These are phyloP conservation scores for Eristalis tenax DNA, from an alignment of 2,888 invertebrate species.

Conservation along the genomic window DNA sequence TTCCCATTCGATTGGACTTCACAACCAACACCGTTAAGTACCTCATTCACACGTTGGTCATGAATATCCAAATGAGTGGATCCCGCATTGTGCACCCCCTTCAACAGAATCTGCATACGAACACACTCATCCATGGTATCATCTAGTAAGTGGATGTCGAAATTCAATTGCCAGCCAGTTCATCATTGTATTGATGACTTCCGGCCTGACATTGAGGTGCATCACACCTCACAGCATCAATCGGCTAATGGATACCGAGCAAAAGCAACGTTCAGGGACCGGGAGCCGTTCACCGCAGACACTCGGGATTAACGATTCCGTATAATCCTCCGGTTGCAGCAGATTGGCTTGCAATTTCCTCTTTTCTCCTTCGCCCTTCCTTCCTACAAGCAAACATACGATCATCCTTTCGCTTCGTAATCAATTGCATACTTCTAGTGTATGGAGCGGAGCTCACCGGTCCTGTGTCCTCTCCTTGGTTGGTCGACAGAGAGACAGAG, in stretches of 20 bases:
- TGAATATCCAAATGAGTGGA: slow-evolving; percentile 25
- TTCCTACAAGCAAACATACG: slow-evolving; percentile 42
- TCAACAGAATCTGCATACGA: slow-evolving; percentile 12
- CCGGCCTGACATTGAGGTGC: slow-evolving; percentile 41
- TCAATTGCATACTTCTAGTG: slow-evolving; percentile 43
- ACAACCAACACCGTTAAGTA: slow-evolving; percentile 7
- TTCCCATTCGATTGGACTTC: background rate
- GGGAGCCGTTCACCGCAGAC: slow-evolving; percentile 55
- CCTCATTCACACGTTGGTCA: slow-evolving; percentile 56
- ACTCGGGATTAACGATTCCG: slow-evolving; percentile 66
- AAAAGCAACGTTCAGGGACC: slow-evolving; percentile 26
- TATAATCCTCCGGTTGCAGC: slow-evolving; percentile 61
- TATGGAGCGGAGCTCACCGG: background rate
- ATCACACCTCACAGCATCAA: slow-evolving; percentile 56
- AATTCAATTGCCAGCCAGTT: slow-evolving; percentile 61
- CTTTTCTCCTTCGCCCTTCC: background rate
- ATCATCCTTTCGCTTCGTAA: slow-evolving; percentile 17
- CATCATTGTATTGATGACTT: slow-evolving; percentile 66
- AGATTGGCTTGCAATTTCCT: slow-evolving; percentile 45
- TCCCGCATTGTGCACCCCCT: too few relatives aligned
- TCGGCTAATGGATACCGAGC: slow-evolving; percentile 42
- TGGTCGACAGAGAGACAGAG: slow-evolving; percentile 37
- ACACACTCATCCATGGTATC: background rate
- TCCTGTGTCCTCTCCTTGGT: background rate
- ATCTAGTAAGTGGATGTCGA: slow-evolving; percentile 44